phyloP scores from a whole-genome alignment of 2,888 invertebrate genomes.

The Drosophila rubida region DNA sequence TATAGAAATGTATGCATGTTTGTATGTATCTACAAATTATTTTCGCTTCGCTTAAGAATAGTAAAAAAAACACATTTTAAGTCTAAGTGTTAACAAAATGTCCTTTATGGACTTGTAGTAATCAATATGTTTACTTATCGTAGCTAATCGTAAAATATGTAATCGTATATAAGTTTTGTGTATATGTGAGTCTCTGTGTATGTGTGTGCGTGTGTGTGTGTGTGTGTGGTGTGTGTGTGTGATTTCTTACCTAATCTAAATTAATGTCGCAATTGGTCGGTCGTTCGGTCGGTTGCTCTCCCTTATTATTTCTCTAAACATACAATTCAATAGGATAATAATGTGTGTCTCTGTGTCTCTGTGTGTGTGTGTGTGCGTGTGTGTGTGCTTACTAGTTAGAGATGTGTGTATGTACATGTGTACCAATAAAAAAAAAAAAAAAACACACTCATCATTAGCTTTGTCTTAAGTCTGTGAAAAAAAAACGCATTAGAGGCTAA shows the following conservation, averaged over 20 bases:
- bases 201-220: conserved; percentile 2
- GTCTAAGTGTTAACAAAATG: conserved; percentile 50
- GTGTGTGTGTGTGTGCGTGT: neutral
- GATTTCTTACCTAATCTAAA: conserved; percentile 19
- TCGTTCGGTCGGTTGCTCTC: conserved; percentile 81
- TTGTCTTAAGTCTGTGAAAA: conserved; percentile 47
- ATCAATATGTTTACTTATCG: conserved; percentile 4
- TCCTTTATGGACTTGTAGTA: conserved; percentile 27
- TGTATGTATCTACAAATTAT: conserved; percentile 50
- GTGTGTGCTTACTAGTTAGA: conserved; percentile 14
- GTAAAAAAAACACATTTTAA: conserved; percentile 31
- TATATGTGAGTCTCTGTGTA: neutral
- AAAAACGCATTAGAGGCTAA: conserved; percentile 32
- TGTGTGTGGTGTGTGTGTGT: conserved; percentile 10
- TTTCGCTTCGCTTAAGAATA: conserved; percentile 33
- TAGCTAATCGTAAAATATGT: conserved; percentile 4
- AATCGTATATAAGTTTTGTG: neutral
- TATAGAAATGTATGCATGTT: conserved; percentile 3
- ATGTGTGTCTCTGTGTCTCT: neutral
- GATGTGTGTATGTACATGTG: conserved; percentile 43
- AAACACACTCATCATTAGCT: conserved; percentile 43
- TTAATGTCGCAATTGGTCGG: conserved; percentile 69
- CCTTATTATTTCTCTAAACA: conserved; percentile 15
- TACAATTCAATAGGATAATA: conserved; percentile 12
- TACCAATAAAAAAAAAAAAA: conserved; percentile 37